phyloP scores from a whole-genome alignment of 1,140 invertebrate species.

The Conus ventricosus region DNA sequence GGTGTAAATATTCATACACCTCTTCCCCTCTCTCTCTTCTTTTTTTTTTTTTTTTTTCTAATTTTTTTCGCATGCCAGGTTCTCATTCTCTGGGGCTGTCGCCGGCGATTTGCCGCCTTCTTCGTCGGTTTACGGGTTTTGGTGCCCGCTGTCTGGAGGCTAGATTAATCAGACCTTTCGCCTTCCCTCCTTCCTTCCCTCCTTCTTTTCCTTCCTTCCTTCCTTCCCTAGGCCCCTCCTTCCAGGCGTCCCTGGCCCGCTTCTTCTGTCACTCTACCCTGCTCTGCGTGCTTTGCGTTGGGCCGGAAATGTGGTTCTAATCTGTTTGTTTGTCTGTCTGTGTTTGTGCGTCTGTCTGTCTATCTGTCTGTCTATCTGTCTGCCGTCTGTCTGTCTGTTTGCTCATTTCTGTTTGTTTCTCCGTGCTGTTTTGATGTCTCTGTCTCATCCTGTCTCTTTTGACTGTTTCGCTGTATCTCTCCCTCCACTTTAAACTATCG shows the following conservation, averaged over 20 bases:
- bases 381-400: not conserved
- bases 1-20: no score
- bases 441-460: not conserved
- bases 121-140: not conserved
- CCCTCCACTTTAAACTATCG: not conserved
- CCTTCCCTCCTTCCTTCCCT: no score
- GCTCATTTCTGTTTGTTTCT: not conserved
- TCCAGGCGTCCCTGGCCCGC: not conserved
- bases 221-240: no score
- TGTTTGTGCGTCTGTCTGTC: not conserved
- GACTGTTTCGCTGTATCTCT: no score
- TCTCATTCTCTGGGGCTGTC: not conserved
- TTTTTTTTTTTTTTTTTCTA: not conserved
- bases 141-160: not conserved
- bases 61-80: not conserved
- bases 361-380: not conserved
- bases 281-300: no score
- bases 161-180: not conserved
- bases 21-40: not conserved
- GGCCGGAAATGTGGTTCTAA: not conserved
- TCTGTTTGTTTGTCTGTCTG: not conserved
- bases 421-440: not conserved
- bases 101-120: not conserved
- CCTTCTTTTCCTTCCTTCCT: not conserved
- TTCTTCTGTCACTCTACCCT: not conserved